Evolutionary conservation across 2,113 vertebrate genomes (phyloP), one percentile per base, ranked within the genome.

Genomic region (Redunca redunca): DNA sequence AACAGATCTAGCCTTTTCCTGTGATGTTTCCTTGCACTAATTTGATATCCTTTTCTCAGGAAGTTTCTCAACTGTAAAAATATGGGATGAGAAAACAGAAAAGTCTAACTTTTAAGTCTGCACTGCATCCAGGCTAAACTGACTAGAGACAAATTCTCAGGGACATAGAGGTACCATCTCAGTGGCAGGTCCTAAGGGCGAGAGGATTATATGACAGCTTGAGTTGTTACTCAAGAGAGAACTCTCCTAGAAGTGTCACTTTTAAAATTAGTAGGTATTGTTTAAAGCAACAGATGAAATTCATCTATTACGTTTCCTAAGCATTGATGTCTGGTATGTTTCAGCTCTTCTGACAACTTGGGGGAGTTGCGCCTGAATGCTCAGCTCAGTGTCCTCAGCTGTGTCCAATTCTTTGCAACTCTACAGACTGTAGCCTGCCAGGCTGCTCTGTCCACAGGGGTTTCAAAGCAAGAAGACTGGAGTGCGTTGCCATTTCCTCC

Each of bases 1-100:
- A 88, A 67, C 97, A 98, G 90, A 91, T 43, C 86, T 52, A 46
- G 71, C 74, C 83, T 90, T 82, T 97, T 98, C 98, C 98, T 97
- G 91, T 78, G 78, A 57, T 89, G 80, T 9, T 96, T 98, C 94
- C 94, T 85, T 90, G 53, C 25, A 60, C 71, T 60, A 87, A 96
- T 80, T 60, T 80, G 89, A 98, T 85, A 95, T 85, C 77, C 64
- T 92, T 94, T 97, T 91, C 77, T 91, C 88, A 96, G 95, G 74
- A 98, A 97, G 86, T 89, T 94, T 94, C 94, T 85, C 91, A 94
- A 90, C 67, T 78, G 46, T 60, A 46, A 93, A 94, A 94, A 90
- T 62, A 60, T 3, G 7, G 81, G 82, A 52, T 71, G 55, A 90
- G 81, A 91, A 97, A 96, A 97, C 83, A 96, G 55, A 97, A 95